These are phyloP conservation scores for Chaenogobius annularis DNA, from an alignment of 2,113 vertebrate genomes.

Conservation along the genomic window DNA sequence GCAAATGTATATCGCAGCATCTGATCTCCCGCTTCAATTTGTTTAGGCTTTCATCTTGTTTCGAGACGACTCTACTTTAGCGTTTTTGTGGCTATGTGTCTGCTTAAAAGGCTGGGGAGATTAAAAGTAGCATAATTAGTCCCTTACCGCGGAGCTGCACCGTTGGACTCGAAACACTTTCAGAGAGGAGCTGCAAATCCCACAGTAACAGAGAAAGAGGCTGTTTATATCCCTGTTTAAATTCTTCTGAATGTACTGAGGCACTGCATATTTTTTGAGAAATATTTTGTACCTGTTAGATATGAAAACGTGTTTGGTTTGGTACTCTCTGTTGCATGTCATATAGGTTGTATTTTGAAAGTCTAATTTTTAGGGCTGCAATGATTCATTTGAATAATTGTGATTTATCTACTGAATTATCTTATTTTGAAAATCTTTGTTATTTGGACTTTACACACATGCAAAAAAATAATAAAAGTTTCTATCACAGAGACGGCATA, in stretches of 20 bases:
- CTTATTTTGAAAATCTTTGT: no score
- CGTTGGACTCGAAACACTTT: background rate
- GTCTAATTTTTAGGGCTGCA: no score
- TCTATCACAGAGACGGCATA: no score
- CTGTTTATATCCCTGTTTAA: background rate
- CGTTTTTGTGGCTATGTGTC: slow-evolving; percentile 6
- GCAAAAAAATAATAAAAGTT: no score
- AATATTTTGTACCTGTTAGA: background rate
- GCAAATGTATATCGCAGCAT: background rate
- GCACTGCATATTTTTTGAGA: background rate
- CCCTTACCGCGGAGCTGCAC: background rate
- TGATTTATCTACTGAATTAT: no score
- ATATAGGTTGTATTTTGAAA: no score
- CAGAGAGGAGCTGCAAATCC: background rate
- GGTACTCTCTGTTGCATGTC: no score
- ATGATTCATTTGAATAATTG: no score
- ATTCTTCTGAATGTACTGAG: background rate
- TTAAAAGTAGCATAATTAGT: slow-evolving; percentile 25
- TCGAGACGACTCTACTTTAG: background rate
- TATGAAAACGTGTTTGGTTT: no score
- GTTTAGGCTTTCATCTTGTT: slow-evolving; percentile 21
- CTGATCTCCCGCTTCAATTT: background rate
- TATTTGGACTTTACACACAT: no score
- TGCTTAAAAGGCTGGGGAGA: slow-evolving; percentile 8
- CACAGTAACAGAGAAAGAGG: background rate